phyloP scores from a whole-genome alignment of 2,888 invertebrate genomes.

The Heteromurus nitidus region DNA sequence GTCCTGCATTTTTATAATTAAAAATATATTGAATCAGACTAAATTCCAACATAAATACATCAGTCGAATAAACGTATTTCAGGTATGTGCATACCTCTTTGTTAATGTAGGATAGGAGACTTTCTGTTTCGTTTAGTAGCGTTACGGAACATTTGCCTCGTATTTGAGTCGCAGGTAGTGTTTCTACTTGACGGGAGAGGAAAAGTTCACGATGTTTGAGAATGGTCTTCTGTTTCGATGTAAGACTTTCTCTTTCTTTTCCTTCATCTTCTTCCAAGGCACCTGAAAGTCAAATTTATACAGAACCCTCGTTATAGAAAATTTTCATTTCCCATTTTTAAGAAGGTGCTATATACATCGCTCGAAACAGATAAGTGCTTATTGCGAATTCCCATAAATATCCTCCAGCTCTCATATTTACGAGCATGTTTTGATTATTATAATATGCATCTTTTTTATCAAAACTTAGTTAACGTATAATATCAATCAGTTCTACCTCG shows the following conservation, averaged over 20 bases:
- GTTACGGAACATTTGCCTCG: slow-evolving; percentile 99
- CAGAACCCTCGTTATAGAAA: too few species aligned
- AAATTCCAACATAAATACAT: not conserved
- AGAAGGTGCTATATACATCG: too few species aligned
- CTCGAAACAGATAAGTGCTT: too few species aligned
- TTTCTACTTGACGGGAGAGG: slow-evolving; percentile 97
- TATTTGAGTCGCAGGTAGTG: slow-evolving; percentile 98
- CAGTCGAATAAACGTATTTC: not conserved
- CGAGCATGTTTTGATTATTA: too few species aligned
- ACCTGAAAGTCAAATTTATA: slow-evolving; percentile 76
- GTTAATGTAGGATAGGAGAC: slow-evolving; percentile 95
- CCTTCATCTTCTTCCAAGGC: slow-evolving; percentile 82
- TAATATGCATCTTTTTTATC: too few species aligned
- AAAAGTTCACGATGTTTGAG: slow-evolving; percentile 98
- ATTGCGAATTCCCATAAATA: too few species aligned
- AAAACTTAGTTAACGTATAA: too few species aligned
- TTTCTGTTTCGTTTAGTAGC: slow-evolving; percentile 98
- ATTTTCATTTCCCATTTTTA: too few species aligned
- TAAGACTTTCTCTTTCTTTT: slow-evolving; percentile 77
- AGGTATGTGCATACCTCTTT: slow-evolving; percentile 83
- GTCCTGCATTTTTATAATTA: slow-evolving; percentile 84
- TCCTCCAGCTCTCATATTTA: too few species aligned
- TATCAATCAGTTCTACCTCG: too few species aligned
- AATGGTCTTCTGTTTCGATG: slow-evolving; percentile 93
- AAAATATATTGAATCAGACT: slow-evolving; percentile 16